These are phyloP conservation scores for Caenorhabditis drosophilae DNA, from an alignment of 2,888 invertebrate genomes.

Conservation along the genomic window DNA sequence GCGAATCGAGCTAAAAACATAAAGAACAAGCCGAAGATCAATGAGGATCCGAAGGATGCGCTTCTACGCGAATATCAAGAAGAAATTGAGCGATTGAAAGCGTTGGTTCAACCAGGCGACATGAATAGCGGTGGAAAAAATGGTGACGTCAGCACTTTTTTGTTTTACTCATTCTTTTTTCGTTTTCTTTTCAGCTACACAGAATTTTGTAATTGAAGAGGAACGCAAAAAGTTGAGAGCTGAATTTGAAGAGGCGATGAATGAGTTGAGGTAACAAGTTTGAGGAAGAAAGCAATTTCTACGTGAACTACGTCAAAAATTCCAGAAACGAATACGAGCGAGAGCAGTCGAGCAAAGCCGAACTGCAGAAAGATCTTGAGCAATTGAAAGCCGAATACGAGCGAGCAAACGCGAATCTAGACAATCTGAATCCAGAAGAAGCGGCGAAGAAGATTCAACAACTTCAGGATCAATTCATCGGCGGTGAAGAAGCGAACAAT, in stretches of 20 bases:
- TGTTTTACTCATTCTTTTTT: no score
- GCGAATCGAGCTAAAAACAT: conserved; percentile 97
- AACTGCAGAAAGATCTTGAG: conserved; percentile 75
- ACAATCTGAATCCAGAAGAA: conserved; percentile 56
- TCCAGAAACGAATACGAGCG: conserved; percentile 70
- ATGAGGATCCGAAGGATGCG: conserved; percentile 92
- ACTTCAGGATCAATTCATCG: conserved; percentile 80
- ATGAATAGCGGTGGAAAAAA: conserved; percentile 2
- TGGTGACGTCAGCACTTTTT: no score
- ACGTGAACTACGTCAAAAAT: neutral
- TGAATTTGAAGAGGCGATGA: conserved; percentile 75
- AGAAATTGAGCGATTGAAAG: conserved; percentile 80
- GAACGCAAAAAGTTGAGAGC: conserved; percentile 72
- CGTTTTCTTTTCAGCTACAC: no score
- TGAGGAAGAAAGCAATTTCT: neutral
- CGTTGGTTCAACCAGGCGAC: conserved; percentile 70
- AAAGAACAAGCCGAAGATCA: conserved; percentile 97
- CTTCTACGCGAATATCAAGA: conserved; percentile 83
- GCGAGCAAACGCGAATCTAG: conserved; percentile 57
- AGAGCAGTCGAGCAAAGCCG: conserved; percentile 72
- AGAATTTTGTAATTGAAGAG: conserved; percentile 62
- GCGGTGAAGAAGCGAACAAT: conserved; percentile 80
- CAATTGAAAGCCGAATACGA: conserved; percentile 74
- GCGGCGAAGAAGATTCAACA: conserved; percentile 72
- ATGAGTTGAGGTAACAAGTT: conserved; percentile 70